Evolutionary conservation across 2,797 vertebrate species (phyloP), one percentile per base, ranked within the genome.

Genomic region (Australoheros facetus): DNA sequence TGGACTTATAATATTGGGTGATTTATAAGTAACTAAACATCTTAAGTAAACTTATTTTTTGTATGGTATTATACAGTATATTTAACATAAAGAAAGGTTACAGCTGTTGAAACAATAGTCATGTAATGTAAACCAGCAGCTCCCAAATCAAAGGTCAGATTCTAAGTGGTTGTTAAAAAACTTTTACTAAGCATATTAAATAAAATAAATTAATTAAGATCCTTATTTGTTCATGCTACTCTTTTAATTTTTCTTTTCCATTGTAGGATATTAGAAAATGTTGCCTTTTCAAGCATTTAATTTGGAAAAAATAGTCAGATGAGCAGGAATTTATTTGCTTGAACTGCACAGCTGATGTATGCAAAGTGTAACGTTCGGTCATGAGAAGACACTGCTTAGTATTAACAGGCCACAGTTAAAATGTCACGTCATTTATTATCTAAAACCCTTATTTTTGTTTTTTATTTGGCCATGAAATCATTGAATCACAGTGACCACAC

Each of bases 371-470:
- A 19, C 37, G 45, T 58, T 51, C 30, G 32, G 21, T 48, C 62
- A 48, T 66, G 28, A 48, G 62, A 66, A 66, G 37, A 66, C 39
- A 66, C 45, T 28, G 39, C 39, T 28, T 42, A 10, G 16, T 45
- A 66, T 48, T 66, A 45, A 28, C 39, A 11, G 42, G 14, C 21
- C 39, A 64, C 60, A 45, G 39, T 64, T 45, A 66, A 66, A 66
- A 66, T 48, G 39, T 66, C 62, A 51, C 42, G 21, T 64, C 60
- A 51, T 69, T 69, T 69, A 69, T 69, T 26, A 19, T 69, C 42
- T 69, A 48, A 69, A 66, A 66, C 62, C 62, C 39, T 28, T 48
- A 28, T 0, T 23, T 42, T 48, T 30, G 11, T 66, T 30, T 10
- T 64, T 11, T 45, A 6, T 42, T 54, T 48, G 62, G 42, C 42